Evolutionary conservation across 2,113 vertebrate species (phyloP).

Genomic region (Dipodomys stephensi): DNA sequence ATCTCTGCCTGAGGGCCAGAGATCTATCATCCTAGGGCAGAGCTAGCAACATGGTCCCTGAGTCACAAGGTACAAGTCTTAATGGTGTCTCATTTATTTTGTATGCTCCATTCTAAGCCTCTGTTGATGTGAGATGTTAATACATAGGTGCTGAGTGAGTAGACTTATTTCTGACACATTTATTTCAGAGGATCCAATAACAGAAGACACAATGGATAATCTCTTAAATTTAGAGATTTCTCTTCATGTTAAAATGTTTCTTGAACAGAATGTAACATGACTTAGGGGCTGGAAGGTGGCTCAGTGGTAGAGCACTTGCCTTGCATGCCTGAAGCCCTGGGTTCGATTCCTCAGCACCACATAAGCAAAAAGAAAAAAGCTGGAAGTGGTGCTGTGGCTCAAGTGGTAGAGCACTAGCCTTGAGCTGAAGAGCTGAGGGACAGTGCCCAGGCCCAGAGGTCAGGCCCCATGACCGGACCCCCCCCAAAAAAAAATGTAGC

Average conservation of each 20-base stretch:
- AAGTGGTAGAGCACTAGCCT: too few relatives aligned
- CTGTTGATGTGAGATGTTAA: neutral
- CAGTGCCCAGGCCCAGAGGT: too few relatives aligned
- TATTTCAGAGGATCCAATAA: constrained; percentile 33
- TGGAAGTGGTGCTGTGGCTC: too few relatives aligned
- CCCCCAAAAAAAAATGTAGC: neutral
- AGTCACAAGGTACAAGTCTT: neutral
- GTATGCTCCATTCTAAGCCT: neutral
- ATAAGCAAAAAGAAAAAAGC: too few relatives aligned
- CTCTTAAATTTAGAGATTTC: neutral
- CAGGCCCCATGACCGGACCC: too few relatives aligned
- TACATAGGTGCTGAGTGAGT: neutral
- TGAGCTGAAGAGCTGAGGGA: too few relatives aligned
- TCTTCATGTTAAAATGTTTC: neutral
- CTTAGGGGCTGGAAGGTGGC: too few relatives aligned
- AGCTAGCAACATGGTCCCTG: neutral
- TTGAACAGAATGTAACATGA: neutral
- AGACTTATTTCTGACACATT: neutral
- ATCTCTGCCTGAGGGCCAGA: neutral
- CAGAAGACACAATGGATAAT: neutral
- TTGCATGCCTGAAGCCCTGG: too few relatives aligned
- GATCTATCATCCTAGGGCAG: neutral
- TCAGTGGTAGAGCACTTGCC: too few relatives aligned
- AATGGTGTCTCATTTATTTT: neutral
- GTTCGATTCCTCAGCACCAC: too few relatives aligned